phyloP scores from a whole-genome alignment of 2,113 vertebrate genomes.

The Ophthalmolycus amberensis region DNA sequence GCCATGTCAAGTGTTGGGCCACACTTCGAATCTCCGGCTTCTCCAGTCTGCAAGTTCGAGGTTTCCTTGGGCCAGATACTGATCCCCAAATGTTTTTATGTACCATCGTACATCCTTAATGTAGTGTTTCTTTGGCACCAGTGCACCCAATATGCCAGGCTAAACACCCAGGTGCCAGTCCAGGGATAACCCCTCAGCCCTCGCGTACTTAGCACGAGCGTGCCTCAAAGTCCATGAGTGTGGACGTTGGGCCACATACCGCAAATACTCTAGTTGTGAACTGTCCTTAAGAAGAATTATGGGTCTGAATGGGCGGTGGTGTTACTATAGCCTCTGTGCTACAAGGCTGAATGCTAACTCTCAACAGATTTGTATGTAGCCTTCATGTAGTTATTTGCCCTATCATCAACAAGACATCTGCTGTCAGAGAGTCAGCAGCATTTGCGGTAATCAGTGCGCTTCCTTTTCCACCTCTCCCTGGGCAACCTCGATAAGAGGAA shows the following conservation, averaged over 20 bases:
- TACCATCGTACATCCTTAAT: background rate
- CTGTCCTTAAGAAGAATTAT: constrained; percentile 46
- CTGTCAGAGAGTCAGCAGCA: constrained; percentile 69
- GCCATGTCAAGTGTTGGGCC: background rate
- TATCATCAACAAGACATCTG: constrained; percentile 82
- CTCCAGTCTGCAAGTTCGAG: too few species aligned
- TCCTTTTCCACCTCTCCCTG: constrained; percentile 74
- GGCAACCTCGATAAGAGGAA: constrained; percentile 79
- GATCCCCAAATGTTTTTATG: background rate
- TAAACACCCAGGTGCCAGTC: background rate
- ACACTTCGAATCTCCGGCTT: too few species aligned
- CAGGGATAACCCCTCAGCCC: too few species aligned
- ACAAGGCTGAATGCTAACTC: constrained; percentile 42
- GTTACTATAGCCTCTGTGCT: constrained; percentile 23
- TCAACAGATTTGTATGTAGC: constrained; percentile 64
- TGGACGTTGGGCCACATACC: background rate
- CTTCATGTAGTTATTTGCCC: constrained; percentile 65
- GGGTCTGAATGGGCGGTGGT: constrained; percentile 32
- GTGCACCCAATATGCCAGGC: background rate
- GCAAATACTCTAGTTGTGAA: background rate
- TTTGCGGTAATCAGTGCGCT: constrained; percentile 72
- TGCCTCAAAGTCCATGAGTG: background rate
- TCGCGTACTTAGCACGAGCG: too few species aligned
- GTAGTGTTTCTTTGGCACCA: background rate
- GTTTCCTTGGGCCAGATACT: too few species aligned